These are phyloP conservation scores for Nipponacmea schrenckii DNA, from an alignment of 2,888 invertebrate genomes.

Conservation along the genomic window DNA sequence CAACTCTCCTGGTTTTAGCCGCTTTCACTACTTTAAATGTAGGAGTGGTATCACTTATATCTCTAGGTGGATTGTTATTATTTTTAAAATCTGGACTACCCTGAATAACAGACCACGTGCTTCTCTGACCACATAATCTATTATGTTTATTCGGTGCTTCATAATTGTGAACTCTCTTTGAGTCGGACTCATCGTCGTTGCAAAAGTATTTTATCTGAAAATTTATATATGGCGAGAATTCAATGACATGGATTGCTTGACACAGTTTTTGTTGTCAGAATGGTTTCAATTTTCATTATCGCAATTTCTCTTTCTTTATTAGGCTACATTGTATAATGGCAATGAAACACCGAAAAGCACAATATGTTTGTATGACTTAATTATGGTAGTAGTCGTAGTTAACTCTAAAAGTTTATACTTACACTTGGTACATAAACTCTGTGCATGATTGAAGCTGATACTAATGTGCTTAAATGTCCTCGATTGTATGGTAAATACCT, in stretches of 20 bases:
- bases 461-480: not conserved
- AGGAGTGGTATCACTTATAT: constrained; percentile 31
- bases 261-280: too few relatives aligned
- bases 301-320: too few relatives aligned
- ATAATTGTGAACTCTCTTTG: constrained; percentile 70
- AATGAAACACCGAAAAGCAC: too few relatives aligned
- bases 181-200: constrained; percentile 67
- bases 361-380: too few relatives aligned
- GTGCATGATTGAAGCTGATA: constrained; percentile 20
- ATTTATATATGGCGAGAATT: not conserved
- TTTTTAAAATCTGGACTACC: constrained; percentile 56
- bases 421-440: not conserved
- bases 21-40: constrained; percentile 43
- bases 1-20: constrained; percentile 28
- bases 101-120: constrained; percentile 72
- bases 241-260: too few relatives aligned
- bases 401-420: not conserved
- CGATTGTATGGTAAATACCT: not conserved
- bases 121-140: constrained; percentile 73
- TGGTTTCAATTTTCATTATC: too few relatives aligned
- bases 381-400: too few relatives aligned
- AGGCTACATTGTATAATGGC: too few relatives aligned
- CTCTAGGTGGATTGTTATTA: constrained; percentile 24
- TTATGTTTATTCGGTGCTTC: constrained; percentile 78
- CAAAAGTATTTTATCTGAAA: constrained; percentile 74